These are phyloP conservation scores for Falco rusticolus DNA, from an alignment of 2,797 vertebrate species.

Conservation along the genomic window DNA sequence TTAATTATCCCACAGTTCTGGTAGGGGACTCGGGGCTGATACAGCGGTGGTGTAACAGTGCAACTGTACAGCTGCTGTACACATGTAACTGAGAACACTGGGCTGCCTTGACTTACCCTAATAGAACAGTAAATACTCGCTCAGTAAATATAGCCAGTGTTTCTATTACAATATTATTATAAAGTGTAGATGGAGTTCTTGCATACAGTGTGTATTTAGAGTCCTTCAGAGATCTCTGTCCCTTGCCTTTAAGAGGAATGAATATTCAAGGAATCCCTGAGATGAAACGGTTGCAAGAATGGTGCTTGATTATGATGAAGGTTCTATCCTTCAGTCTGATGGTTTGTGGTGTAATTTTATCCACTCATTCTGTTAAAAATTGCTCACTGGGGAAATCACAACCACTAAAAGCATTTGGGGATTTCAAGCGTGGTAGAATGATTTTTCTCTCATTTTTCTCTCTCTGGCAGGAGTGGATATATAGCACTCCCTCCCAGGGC, in stretches of 20 bases:
- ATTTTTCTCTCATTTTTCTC: slow-evolving; percentile 44
- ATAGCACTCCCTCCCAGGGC: not conserved
- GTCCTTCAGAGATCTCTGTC: not conserved
- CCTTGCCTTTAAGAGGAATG: not conserved
- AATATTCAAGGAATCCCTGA: slow-evolving; percentile 38
- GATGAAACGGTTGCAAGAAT: not conserved
- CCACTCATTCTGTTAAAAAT: slow-evolving; percentile 53
- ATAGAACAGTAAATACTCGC: not conserved
- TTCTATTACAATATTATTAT: not conserved
- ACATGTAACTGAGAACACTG: not conserved
- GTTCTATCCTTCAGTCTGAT: slow-evolving; percentile 17
- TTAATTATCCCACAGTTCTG: not conserved
- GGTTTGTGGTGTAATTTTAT: slow-evolving; percentile 44
- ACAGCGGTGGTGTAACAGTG: rapidly evolving
- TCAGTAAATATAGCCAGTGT: not conserved
- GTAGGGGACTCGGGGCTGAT: not conserved
- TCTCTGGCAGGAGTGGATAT: slow-evolving; percentile 17
- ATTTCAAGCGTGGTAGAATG: slow-evolving; percentile 36
- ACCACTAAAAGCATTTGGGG: slow-evolving; percentile 42
- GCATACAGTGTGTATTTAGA: not conserved
- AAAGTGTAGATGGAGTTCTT: not conserved
- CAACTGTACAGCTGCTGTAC: not conserved
- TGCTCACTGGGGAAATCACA: slow-evolving; percentile 63
- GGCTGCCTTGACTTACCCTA: not conserved
- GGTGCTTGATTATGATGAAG: slow-evolving; percentile 33